Percentiles rank a stretch among this genome's conserved stretches.
Conservation (phyloP, 2,888 invertebrate species). For the Ommatoiulus sabulosus region DNA sequence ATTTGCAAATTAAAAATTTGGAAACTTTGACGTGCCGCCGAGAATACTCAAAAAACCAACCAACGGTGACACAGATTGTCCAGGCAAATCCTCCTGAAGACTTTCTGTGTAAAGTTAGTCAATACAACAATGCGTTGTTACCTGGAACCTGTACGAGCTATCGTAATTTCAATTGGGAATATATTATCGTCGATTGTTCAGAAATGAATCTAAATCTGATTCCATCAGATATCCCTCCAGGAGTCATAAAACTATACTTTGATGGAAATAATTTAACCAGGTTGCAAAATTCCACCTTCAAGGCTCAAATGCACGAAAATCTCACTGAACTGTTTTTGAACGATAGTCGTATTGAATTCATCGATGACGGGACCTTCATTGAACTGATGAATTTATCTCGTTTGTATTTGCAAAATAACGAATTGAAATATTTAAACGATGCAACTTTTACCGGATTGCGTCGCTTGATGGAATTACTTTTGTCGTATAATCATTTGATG, state of each 20-base stretch:
- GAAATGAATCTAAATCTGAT: not conserved
- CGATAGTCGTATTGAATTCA: not conserved
- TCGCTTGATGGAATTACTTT: not conserved
- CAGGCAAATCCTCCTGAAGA: not conserved
- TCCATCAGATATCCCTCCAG: not conserved
- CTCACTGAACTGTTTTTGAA: conserved; percentile 27
- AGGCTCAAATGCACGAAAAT: not conserved
- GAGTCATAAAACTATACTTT: not conserved
- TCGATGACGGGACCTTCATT: conserved; percentile 28
- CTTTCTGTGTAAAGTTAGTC: not conserved
- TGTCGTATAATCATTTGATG: conserved; percentile 33
- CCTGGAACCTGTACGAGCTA: not conserved
- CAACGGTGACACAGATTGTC: not conserved
- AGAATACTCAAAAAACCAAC: not conserved
- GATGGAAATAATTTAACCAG: not conserved
- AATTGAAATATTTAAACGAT: not conserved
- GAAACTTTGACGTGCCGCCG: not conserved
- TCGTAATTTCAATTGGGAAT: conserved; percentile 38
- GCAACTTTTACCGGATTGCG: not conserved
- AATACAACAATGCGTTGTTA: not conserved
- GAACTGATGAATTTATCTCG: not conserved
- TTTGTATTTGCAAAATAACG: conserved; percentile 45
- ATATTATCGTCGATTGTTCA: conserved; percentile 37
- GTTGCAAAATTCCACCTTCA: not conserved
- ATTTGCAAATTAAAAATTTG: not conserved